These are phyloP conservation scores for Solenodon paradoxus DNA, from an alignment of 2,113 vertebrate genomes.

Conservation along the genomic window DNA sequence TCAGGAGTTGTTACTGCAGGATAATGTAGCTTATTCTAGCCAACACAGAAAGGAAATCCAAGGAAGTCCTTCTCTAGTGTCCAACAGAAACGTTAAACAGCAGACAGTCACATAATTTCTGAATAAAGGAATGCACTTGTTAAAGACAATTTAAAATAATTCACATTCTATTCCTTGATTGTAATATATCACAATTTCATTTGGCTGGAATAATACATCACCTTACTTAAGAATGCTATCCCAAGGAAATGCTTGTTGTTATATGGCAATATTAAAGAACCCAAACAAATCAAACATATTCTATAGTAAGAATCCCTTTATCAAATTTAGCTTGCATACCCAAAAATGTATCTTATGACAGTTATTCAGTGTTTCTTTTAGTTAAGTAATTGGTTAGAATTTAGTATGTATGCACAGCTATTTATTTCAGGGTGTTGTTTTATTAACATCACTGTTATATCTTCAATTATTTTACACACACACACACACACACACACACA, in stretches of 20 bases:
- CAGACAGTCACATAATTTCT: neutral
- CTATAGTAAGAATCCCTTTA: neutral
- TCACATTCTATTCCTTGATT: neutral
- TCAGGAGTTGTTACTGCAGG: neutral
- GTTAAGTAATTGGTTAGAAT: constrained; percentile 7
- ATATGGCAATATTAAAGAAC: neutral
- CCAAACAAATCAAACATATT: neutral
- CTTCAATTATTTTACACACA: too few relatives aligned
- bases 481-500: neutral
- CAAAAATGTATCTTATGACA: neutral
- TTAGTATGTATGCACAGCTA: too few relatives aligned
- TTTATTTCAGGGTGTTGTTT: too few relatives aligned
- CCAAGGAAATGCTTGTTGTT: neutral
- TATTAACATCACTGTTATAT: neutral
- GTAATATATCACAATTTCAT: neutral
- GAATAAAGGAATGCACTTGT: neutral
- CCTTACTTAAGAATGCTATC: neutral
- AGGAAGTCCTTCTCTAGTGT: neutral
- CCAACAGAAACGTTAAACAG: neutral
- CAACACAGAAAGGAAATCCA: neutral
- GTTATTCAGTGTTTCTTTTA: neutral
- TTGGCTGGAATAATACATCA: neutral
- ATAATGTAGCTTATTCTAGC: neutral
- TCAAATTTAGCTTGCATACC: neutral
- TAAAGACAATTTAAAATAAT: neutral